phyloP scores from a whole-genome alignment of 2,113 vertebrate genomes.

The Crotophaga sulcirostris region DNA sequence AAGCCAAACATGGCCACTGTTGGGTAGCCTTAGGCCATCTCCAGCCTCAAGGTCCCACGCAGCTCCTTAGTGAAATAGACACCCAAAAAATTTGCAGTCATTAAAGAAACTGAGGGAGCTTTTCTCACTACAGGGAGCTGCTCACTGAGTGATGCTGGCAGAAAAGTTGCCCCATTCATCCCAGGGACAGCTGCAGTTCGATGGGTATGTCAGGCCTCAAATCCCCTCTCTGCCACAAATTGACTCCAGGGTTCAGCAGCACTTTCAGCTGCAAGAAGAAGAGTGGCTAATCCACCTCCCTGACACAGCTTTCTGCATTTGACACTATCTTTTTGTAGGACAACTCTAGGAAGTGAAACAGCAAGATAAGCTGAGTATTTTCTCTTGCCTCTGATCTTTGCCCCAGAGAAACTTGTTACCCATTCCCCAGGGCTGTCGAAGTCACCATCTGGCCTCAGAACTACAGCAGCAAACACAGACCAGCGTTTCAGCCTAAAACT shows the following conservation, averaged over 20 bases:
- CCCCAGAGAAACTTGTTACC: constrained; percentile 16
- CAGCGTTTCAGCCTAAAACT: constrained; percentile 50
- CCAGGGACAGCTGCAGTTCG: not conserved
- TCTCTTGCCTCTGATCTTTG: constrained; percentile 50
- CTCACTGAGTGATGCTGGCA: not conserved
- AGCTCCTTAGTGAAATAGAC: not conserved
- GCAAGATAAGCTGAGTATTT: constrained; percentile 39
- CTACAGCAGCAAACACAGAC: constrained; percentile 5
- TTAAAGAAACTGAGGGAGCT: not conserved
- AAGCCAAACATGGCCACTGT: not conserved
- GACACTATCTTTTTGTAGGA: not conserved
- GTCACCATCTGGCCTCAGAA: constrained; percentile 46
- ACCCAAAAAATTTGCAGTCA: not conserved
- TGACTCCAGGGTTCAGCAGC: not conserved
- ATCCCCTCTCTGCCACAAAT: not conserved
- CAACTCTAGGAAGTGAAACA: not conserved
- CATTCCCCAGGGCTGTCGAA: not conserved
- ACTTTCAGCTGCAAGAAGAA: not conserved
- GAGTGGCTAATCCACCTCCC: not conserved
- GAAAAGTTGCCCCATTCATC: not conserved
- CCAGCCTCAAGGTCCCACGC: too few relatives aligned
- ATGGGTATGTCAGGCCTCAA: not conserved
- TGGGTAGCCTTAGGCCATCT: not conserved
- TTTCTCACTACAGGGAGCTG: not conserved
- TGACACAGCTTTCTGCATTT: not conserved